Conservation (phyloP, 1,140 invertebrate genomes). For the Procambarus virginalis region DNA sequence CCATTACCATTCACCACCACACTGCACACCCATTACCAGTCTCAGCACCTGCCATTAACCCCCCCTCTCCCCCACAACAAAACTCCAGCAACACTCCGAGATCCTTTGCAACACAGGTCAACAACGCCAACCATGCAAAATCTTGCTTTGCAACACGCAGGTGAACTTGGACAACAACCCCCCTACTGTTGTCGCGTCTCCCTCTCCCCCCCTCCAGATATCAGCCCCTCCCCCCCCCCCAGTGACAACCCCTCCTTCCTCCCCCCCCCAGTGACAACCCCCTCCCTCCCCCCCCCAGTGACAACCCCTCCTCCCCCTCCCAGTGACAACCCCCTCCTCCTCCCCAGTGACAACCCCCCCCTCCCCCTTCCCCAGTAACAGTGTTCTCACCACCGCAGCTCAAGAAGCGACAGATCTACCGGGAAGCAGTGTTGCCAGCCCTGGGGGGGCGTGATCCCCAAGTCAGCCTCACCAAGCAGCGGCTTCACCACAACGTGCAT, state of each 20-base stretch:
- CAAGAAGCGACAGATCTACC: conserved; percentile 54
- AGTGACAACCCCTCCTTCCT: no score
- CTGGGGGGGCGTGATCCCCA: conserved; percentile 50
- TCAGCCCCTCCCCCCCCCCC: not conserved
- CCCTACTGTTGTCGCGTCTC: not conserved
- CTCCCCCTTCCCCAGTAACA: not conserved
- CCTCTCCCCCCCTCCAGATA: not conserved
- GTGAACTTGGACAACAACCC: not conserved
- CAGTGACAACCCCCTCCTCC: not conserved
- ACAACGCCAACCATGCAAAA: no score
- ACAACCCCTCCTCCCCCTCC: no score
- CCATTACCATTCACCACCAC: no score
- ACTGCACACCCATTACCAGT: no score
- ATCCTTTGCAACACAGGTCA: no score
- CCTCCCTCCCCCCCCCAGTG: no score
- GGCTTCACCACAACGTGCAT: conserved; percentile 46
- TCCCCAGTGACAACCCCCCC: not conserved
- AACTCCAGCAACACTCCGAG: no score
- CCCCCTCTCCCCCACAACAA: no score
- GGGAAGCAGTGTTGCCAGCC: conserved; percentile 43
- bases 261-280: no score
- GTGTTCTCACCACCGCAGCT: not conserved
- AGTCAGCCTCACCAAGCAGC: conserved; percentile 25
- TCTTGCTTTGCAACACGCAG: no score
- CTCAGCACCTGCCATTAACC: no score